A percentile compares a stretch with the other conserved stretches of the same genome.
Evolutionary conservation across 2,113 vertebrate species (phyloP).

Genomic region (Carettochelys insculpta): DNA sequence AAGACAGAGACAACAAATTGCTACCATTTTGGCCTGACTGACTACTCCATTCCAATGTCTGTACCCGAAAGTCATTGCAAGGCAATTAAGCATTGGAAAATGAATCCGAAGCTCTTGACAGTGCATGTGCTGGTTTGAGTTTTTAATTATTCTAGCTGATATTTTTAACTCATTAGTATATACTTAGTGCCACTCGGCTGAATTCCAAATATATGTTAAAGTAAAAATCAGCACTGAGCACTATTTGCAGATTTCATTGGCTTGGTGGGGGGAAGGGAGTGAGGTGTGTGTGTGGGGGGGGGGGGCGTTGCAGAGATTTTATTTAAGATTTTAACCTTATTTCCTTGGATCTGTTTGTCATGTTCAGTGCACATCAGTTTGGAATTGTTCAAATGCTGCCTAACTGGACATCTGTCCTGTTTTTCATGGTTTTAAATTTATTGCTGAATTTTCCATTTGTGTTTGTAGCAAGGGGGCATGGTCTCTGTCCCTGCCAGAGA

Average conservation of each 20-base stretch:
- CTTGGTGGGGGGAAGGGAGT: too few relatives aligned
- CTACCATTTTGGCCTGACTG: background rate
- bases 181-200: background rate
- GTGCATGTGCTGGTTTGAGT: fast-evolving
- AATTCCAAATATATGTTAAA: background rate
- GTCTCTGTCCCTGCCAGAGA: too few relatives aligned
- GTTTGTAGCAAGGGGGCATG: too few relatives aligned
- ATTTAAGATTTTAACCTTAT: background rate
- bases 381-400: background rate
- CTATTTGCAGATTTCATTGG: background rate
- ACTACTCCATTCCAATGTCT: background rate
- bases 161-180: background rate
- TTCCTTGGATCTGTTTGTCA: background rate
- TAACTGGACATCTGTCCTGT: background rate
- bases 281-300: too few relatives aligned
- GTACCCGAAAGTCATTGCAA: background rate
- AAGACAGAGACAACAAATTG: background rate
- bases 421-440: background rate
- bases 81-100: background rate
- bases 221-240: background rate
- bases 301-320: background rate
- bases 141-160: background rate
- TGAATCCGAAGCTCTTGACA: background rate
- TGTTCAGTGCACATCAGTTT: background rate
- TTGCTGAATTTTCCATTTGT: conserved; percentile 1